Base-by-base conservation (phyloP, 2,113 vertebrate genomes). In the Deroptyus accipitrinus region DNA sequence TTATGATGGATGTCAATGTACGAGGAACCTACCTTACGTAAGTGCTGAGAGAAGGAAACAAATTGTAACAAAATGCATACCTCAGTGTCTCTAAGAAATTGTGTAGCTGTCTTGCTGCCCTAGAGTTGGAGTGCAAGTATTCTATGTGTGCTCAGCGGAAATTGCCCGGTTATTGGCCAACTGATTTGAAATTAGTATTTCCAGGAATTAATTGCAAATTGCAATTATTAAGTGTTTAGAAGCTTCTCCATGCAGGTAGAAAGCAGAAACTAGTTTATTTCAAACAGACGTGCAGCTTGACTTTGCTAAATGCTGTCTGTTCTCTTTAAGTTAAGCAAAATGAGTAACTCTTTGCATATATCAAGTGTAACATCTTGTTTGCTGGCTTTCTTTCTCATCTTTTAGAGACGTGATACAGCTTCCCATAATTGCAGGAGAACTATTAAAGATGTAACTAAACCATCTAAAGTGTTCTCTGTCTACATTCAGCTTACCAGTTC, bases 21-120 rank as follows among this genome's bases (percentile, higher is more conserved):
- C 98, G 99, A 94, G 99, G 99, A 95, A 99, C 99, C 9, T 99
- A 99, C 92, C 97, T 99, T 57, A 99, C 99, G 99, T 99, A 98
- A 95, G 98, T 97, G 73, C 44, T 46, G 52, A 64, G 44, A 23
- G 30, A 79, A 68, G 15, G n/a, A 63, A 59, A 24, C 22, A 8
- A 39, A 3, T 83, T 31, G 41, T 77, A 69, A 37, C 27, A 75
- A 33, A 37, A 24, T 22, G 9, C 27, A 31, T 86, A 75, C 13
- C 48, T 59, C 57, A 39, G 24, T 57, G 90, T 78, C 92, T 55
- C 30, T 88, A 75, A 42, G 48, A 42, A 79, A 46, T 39, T 48
- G 7, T 41, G 9, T 69, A 33, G 18, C 66, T 94, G 17, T 88
- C 30, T 72, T 74, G 57, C 33, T 86, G n/a, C 28, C 8, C 4